Conservation (phyloP, 1,140 invertebrate genomes). For the Dendroctonus ponderosae region DNA sequence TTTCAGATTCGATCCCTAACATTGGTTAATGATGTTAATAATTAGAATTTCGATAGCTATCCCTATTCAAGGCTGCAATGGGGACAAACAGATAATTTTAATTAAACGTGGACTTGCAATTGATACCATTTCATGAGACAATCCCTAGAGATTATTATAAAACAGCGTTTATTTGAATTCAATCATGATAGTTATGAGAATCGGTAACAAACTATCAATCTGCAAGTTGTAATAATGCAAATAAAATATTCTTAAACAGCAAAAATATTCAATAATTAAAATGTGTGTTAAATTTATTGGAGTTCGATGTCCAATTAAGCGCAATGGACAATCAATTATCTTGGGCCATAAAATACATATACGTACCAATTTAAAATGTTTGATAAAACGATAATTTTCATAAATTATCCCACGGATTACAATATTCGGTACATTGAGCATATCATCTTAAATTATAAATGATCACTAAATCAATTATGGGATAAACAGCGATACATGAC, state of each 20-base stretch:
- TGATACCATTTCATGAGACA: too few relatives aligned
- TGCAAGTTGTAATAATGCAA: constrained; percentile 4
- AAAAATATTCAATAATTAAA: constrained; percentile 16
- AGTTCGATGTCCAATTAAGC: constrained; percentile 19
- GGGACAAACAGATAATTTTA: too few relatives aligned
- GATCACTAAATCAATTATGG: constrained; percentile 9
- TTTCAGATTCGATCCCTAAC: too few relatives aligned
- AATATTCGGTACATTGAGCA: constrained; percentile 26
- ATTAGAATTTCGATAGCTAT: too few relatives aligned
- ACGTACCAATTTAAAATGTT: constrained; percentile 20
- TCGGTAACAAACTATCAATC: neutral
- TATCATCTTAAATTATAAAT: constrained; percentile 16
- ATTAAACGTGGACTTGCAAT: too few relatives aligned
- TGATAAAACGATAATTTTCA: constrained; percentile 31
- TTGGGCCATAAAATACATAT: constrained; percentile 17
- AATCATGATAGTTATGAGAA: too few relatives aligned
- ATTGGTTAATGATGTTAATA: too few relatives aligned
- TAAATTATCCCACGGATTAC: constrained; percentile 25
- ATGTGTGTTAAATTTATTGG: constrained; percentile 19
- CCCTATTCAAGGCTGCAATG: too few relatives aligned
- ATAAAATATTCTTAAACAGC: constrained; percentile 2
- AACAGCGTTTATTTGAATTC: too few relatives aligned
- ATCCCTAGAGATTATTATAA: too few relatives aligned
- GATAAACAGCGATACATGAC: neutral
- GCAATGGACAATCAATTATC: constrained; percentile 10